Evolutionary conservation across 2,797 vertebrate species (phyloP).

Genomic region (Gorsachius magnificus): DNA sequence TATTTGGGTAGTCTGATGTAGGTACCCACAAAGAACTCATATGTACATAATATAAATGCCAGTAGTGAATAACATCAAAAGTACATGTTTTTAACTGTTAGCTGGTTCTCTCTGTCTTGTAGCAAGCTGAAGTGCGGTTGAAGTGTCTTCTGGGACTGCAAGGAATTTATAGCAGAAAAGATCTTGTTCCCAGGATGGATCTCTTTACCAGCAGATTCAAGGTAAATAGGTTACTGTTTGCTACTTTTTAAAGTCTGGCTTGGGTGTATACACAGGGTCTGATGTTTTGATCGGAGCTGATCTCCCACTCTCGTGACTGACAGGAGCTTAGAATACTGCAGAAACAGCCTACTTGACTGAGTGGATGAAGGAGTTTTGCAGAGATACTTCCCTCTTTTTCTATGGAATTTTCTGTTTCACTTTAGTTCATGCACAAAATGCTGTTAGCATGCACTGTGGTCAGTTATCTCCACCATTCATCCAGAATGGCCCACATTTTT

Average conservation of each 20-base stretch:
- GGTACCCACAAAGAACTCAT: background rate
- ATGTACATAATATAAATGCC: background rate
- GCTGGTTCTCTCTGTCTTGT: slow-evolving; percentile 8
- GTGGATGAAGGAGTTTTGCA: background rate
- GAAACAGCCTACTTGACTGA: background rate
- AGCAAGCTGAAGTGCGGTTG: slow-evolving; percentile 89
- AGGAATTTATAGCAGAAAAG: slow-evolving; percentile 82
- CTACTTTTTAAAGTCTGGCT: background rate
- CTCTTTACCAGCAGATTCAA: slow-evolving; percentile 92
- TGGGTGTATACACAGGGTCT: background rate
- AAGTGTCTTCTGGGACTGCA: slow-evolving; percentile 88
- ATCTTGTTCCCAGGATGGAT: slow-evolving; percentile 84
- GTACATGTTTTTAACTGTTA: background rate
- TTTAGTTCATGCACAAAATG: background rate
- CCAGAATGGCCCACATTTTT: background rate
- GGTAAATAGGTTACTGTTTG: slow-evolving; percentile 72
- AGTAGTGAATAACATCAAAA: background rate
- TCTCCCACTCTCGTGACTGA: background rate
- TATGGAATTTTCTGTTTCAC: background rate
- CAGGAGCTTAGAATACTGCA: background rate
- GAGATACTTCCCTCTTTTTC: background rate
- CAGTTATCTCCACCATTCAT: background rate
- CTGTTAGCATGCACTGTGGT: background rate
- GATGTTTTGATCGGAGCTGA: background rate
- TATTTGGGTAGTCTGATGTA: background rate